Evolutionary conservation across 2,888 invertebrate species (phyloP).

Genomic region (Tinea semifulvella): DNA sequence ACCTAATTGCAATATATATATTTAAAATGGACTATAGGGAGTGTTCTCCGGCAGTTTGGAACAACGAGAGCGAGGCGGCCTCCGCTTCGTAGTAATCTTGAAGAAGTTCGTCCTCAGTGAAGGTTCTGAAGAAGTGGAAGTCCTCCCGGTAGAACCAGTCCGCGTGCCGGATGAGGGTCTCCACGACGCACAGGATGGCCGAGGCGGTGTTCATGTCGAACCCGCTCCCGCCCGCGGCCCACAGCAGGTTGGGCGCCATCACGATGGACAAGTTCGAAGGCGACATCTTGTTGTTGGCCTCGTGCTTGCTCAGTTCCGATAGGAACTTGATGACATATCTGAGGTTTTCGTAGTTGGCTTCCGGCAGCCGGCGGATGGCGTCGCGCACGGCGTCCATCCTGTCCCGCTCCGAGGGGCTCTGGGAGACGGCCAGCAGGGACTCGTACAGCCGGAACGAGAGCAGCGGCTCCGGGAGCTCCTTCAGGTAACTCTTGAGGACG

Average conservation of each 20-base stretch:
- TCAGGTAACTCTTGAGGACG: constrained; percentile 88
- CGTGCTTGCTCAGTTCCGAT: constrained; percentile 82
- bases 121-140: constrained; percentile 74
- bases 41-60: neutral
- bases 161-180: constrained; percentile 80
- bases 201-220: constrained; percentile 81
- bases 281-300: constrained; percentile 93
- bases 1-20: too few species aligned
- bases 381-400: constrained; percentile 71
- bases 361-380: constrained; percentile 81
- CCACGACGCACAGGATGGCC: constrained; percentile 85
- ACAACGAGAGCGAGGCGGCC: neutral
- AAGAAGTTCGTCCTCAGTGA: constrained; percentile 65
- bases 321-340: constrained; percentile 91
- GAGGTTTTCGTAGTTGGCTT: constrained; percentile 86
- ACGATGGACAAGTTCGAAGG: constrained; percentile 96
- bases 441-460: constrained; percentile 84
- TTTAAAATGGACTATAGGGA: too few species aligned
- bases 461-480: constrained; percentile 93
- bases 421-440: constrained; percentile 81
- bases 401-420: constrained; percentile 66
- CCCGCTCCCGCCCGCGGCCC: constrained; percentile 75
- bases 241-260: constrained; percentile 93
- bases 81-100: constrained; percentile 46
- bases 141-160: constrained; percentile 87